Percentiles rank a stretch among this genome's conserved stretches.
These are phyloP conservation scores for Macrotis lagotis DNA, from an alignment of 2,113 vertebrate species.

Conservation along the genomic window DNA sequence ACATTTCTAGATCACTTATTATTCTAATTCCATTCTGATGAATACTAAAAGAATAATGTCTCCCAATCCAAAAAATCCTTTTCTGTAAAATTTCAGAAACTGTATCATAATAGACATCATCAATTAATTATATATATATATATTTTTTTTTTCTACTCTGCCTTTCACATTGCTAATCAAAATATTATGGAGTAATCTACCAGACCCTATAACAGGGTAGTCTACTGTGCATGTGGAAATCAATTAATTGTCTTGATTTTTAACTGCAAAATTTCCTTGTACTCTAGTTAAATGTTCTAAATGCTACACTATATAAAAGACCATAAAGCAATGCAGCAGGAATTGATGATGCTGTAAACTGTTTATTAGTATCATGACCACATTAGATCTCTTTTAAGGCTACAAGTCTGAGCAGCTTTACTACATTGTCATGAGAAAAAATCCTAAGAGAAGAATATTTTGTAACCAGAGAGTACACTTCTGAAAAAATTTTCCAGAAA, in stretches of 20 bases:
- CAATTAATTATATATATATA: neutral
- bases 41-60: neutral
- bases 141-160: constrained; percentile 36
- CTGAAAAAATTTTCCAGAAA: constrained; percentile 56
- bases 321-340: neutral
- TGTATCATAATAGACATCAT: neutral
- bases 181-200: constrained; percentile 4
- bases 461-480: constrained; percentile 51
- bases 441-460: constrained; percentile 51
- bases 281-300: constrained; percentile 20
- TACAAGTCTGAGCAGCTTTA: constrained; percentile 67
- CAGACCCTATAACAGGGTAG: neutral
- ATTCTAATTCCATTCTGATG: neutral
- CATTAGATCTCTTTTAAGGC: constrained; percentile 69
- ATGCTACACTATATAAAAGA: constrained; percentile 45
- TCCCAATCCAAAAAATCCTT: neutral
- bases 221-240: neutral
- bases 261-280: constrained; percentile 1
- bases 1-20: neutral
- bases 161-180: constrained; percentile 6
- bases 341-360: constrained; percentile 40
- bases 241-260: neutral
- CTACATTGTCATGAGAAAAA: constrained; percentile 48
- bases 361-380: constrained; percentile 62
- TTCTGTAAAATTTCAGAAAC: neutral